Percentiles rank a stretch among this genome's conserved stretches.
Evolutionary conservation across 2,113 vertebrate genomes (phyloP).

Genomic region (Neolamprologus brichardi): DNA sequence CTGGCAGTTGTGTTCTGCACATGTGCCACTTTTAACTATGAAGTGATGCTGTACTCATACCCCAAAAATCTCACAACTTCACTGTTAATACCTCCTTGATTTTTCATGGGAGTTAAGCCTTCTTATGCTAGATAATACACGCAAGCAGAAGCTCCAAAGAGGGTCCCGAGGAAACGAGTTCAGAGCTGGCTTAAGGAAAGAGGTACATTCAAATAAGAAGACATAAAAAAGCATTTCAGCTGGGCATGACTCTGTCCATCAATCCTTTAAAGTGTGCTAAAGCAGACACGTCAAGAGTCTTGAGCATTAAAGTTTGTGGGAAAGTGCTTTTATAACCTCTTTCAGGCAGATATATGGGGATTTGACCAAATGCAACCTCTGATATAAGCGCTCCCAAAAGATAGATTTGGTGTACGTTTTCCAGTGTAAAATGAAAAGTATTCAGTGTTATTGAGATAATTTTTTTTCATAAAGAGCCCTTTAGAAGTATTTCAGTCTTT

Average conservation of each 20-base stretch:
- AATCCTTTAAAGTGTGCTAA: neutral
- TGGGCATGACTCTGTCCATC: neutral
- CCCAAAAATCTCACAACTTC: neutral
- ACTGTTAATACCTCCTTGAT: neutral
- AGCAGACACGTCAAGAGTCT: neutral
- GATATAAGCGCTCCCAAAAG: neutral
- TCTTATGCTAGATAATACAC: neutral
- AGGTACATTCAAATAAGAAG: neutral
- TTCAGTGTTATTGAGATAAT: rapidly evolving
- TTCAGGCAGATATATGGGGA: neutral
- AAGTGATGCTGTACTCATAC: neutral
- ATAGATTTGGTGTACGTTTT: neutral
- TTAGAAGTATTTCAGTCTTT: rapidly evolving
- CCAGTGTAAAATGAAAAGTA: neutral
- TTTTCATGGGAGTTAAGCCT: neutral
- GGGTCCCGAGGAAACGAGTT: neutral
- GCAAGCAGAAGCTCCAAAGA: neutral
- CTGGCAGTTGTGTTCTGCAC: neutral
- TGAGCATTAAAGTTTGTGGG: neutral
- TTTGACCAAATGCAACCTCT: neutral
- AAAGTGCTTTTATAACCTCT: neutral
- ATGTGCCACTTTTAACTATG: neutral
- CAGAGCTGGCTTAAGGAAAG: neutral
- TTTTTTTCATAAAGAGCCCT: neutral
- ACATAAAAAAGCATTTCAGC: neutral